phyloP scores from a whole-genome alignment of 2,797 vertebrate genomes.

The Spheniscus humboldti region DNA sequence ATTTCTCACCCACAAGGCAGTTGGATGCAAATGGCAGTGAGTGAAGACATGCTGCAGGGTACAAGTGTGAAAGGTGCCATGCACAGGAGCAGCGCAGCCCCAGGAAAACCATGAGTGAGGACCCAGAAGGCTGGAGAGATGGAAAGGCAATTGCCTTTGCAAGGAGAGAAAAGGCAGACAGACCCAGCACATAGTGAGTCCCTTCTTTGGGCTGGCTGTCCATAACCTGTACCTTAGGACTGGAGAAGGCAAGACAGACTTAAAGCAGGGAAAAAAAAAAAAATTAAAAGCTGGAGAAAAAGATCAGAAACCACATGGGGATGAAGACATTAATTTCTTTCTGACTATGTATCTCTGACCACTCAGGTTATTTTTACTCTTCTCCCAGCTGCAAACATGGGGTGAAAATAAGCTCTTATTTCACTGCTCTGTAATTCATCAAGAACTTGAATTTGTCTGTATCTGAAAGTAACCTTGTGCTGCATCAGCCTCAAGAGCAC shows the following conservation, averaged over 20 bases:
- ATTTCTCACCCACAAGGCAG: not conserved
- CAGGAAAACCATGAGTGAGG: not conserved
- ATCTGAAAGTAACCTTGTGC: not conserved
- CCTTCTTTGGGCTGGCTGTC: not conserved
- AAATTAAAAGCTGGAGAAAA: not conserved
- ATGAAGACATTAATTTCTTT: not conserved
- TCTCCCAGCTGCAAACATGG: not conserved
- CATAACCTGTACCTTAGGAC: not conserved
- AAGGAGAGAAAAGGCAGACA: not conserved
- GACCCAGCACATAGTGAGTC: accelerated
- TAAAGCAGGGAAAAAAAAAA: not conserved
- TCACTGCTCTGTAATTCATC: not conserved
- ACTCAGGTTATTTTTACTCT: not conserved
- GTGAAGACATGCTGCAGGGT: not conserved
- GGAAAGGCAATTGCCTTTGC: not conserved
- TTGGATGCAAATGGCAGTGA: not conserved
- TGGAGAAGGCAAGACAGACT: not conserved
- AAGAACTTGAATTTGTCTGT: not conserved
- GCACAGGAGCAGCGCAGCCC: not conserved
- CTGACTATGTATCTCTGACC: not conserved
- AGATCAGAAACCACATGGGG: not conserved
- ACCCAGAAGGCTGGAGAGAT: not conserved
- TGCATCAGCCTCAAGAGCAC: not conserved
- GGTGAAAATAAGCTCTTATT: not conserved
- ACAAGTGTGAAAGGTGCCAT: not conserved